These are phyloP conservation scores for Trichoplusia ni DNA, from an alignment of 1,140 invertebrate genomes.

Conservation along the genomic window DNA sequence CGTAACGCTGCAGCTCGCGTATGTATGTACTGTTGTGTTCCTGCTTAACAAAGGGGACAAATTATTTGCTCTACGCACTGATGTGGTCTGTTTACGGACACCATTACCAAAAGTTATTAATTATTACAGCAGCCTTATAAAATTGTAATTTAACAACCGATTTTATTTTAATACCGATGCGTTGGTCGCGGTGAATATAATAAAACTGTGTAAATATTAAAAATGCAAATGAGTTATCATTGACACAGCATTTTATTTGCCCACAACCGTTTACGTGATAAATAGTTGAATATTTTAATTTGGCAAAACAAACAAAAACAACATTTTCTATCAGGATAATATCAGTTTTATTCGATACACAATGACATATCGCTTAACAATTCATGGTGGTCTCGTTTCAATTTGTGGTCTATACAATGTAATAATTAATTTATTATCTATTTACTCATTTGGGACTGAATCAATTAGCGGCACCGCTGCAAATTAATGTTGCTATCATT, in stretches of 20 bases:
- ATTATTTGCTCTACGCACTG: neutral
- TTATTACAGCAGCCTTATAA: neutral
- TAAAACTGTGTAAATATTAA: conserved; percentile 5
- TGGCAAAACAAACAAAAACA: conserved; percentile 20
- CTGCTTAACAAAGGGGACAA: neutral
- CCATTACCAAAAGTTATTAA: neutral
- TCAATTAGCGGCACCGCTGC: conserved; percentile 6
- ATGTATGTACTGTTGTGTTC: neutral
- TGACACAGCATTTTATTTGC: conserved; percentile 10
- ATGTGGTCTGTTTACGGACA: neutral
- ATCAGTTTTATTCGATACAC: conserved; percentile 35
- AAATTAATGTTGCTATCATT: conserved; percentile 1
- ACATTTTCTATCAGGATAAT: conserved; percentile 15
- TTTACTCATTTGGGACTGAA: conserved; percentile 33
- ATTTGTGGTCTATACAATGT: conserved; percentile 43
- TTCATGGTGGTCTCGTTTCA: conserved; percentile 41
- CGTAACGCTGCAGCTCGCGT: conserved; percentile 50
- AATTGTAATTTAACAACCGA: neutral
- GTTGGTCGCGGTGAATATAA: neutral
- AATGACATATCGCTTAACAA: conserved; percentile 43
- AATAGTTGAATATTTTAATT: conserved; percentile 27
- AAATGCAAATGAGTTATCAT: conserved; percentile 15
- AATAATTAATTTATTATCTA: conserved; percentile 39
- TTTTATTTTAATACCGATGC: neutral
- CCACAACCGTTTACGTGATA: conserved; percentile 2